phyloP scores from a whole-genome alignment of 1,140 invertebrate species.

The Bombus haemorrhoidalis region DNA sequence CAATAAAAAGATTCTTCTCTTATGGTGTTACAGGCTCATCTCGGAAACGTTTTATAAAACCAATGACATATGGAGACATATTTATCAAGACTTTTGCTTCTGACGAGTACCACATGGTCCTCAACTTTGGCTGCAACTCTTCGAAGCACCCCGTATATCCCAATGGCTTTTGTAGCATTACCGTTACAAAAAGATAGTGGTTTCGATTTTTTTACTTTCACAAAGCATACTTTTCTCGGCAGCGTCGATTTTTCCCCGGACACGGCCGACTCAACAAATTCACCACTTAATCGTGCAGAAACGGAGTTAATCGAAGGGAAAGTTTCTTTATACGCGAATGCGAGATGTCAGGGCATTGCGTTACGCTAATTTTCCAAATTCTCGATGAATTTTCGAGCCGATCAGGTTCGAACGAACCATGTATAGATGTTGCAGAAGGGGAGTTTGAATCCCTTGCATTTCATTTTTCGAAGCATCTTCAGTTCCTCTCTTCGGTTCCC shows the following conservation, averaged over 20 bases:
- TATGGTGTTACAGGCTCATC: no score
- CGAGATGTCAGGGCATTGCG: not conserved
- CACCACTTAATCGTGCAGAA: constrained; percentile 27
- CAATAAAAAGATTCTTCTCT: no score
- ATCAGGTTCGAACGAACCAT: not conserved
- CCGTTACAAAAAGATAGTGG: not conserved
- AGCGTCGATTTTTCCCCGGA: not conserved
- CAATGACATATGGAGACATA: no score
- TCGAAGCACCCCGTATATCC: no score
- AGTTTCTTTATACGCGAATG: not conserved
- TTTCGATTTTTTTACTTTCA: not conserved
- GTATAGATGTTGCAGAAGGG: not conserved
- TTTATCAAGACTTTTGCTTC: no score
- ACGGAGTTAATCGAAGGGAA: constrained; percentile 15
- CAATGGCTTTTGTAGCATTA: not conserved
- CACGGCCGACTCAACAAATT: not conserved
- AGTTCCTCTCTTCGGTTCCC: not conserved
- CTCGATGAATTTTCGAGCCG: not conserved
- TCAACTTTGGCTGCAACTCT: no score
- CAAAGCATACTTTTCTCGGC: not conserved
- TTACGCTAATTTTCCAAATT: constrained; percentile 1
- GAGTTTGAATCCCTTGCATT: not conserved
- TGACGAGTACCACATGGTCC: no score
- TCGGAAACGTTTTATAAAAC: no score
- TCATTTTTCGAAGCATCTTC: not conserved